These are phyloP conservation scores for Miniopterus natalensis DNA, from an alignment of 2,113 vertebrate genomes.

Conservation along the genomic window DNA sequence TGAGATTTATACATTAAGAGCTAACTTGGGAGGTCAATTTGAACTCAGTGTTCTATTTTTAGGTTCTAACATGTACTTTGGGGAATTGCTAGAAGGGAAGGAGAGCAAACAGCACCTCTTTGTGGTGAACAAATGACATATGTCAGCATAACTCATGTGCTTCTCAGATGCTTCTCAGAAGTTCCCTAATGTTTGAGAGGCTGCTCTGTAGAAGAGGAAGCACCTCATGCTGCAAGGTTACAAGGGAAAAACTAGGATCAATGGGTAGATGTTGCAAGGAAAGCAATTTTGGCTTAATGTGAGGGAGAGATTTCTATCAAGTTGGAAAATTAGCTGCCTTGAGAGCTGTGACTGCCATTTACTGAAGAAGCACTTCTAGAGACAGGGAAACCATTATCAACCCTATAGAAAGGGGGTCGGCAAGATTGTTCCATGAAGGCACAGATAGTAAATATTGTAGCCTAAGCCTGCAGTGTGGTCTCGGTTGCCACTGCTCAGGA, in stretches of 20 bases:
- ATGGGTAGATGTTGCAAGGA: not conserved
- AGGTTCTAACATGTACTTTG: constrained; percentile 4
- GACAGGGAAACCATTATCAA: not conserved
- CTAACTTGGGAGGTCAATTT: not conserved
- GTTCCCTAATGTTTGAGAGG: not conserved
- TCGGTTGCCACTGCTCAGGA: not conserved
- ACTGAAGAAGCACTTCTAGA: constrained; percentile 33
- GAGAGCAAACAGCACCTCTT: not conserved
- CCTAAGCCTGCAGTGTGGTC: not conserved
- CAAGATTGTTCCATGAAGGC: not conserved
- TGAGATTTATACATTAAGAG: not conserved
- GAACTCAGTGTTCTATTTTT: not conserved
- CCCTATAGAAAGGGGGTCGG: not conserved
- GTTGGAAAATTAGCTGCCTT: constrained; percentile 28
- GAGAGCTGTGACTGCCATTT: not conserved
- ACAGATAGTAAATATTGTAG: not conserved
- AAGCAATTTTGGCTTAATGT: constrained; percentile 36
- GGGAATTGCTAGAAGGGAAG: not conserved
- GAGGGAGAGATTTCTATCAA: not conserved
- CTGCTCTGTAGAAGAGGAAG: not conserved
- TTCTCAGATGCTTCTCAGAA: not conserved
- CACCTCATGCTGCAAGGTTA: not conserved
- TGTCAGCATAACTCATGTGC: not conserved
- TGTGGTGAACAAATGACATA: not conserved
- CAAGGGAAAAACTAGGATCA: not conserved